These are phyloP conservation scores for Atherinomorus stipes DNA, from an alignment of 2,113 vertebrate species.

Conservation along the genomic window DNA sequence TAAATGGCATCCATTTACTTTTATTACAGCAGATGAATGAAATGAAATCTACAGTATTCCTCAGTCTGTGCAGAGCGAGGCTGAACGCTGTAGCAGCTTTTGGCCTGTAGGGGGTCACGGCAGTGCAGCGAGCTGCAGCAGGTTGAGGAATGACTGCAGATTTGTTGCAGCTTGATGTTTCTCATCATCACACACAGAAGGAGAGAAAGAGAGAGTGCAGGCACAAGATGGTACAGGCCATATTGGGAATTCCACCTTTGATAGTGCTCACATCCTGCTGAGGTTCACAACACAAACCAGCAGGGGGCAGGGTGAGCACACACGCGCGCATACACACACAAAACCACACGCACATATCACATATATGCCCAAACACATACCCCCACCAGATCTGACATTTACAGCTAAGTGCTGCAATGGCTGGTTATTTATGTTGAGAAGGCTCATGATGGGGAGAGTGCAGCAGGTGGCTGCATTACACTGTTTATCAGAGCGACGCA, in stretches of 20 bases:
- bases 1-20: slow-evolving; percentile 67
- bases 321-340: slow-evolving; percentile 23
- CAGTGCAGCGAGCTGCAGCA: slow-evolving; percentile 63
- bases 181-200: slow-evolving; percentile 60
- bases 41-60: slow-evolving; percentile 44
- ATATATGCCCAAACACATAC: slow-evolving; percentile 44
- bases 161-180: slow-evolving; percentile 72
- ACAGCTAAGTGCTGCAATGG: slow-evolving; percentile 72
- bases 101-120: slow-evolving; percentile 64
- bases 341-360: slow-evolving; percentile 1
- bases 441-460: slow-evolving; percentile 61
- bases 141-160: slow-evolving; percentile 79
- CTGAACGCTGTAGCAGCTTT: slow-evolving; percentile 40
- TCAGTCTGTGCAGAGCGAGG: slow-evolving; percentile 26
- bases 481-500: slow-evolving; percentile 70
- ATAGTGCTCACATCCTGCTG: slow-evolving; percentile 60
- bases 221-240: slow-evolving; percentile 56
- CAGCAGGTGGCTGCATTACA: slow-evolving; percentile 76
- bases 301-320: slow-evolving; percentile 73
- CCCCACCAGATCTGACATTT: slow-evolving; percentile 73
- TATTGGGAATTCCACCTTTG: slow-evolving; percentile 67
- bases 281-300: slow-evolving; percentile 66
- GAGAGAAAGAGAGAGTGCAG: slow-evolving; percentile 23
- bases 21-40: slow-evolving; percentile 62
- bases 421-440: slow-evolving; percentile 72